Conservation (phyloP, 2,888 invertebrate species). For the Eulithis prunata region DNA sequence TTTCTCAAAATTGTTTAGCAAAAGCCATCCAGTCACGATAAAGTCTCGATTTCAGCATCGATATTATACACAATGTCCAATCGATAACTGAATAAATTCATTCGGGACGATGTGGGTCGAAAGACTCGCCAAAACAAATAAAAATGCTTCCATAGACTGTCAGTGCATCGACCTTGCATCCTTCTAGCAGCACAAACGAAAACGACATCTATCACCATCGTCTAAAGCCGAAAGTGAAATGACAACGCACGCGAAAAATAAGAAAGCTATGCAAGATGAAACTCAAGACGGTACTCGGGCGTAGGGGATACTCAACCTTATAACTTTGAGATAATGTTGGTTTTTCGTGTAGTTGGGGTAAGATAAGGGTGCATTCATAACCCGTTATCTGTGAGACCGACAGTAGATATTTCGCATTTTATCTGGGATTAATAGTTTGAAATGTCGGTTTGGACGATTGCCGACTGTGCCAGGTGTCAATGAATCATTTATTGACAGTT, state of each 20-base stretch:
- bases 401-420: conserved; percentile 81
- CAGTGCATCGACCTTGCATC: conserved; percentile 82
- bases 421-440: conserved; percentile 76
- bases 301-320: conserved; percentile 59
- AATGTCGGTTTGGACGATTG: conserved; percentile 74
- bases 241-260: conserved; percentile 68
- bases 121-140: conserved; percentile 82
- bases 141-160: conserved; percentile 79
- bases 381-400: conserved; percentile 72
- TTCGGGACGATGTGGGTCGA: conserved; percentile 80
- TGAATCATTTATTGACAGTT: conserved; percentile 40
- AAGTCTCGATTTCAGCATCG: conserved; percentile 53
- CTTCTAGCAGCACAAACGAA: conserved; percentile 53
- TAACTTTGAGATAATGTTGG: conserved; percentile 46
- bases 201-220: conserved; percentile 46
- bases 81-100: conserved; percentile 83
- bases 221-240: conserved; percentile 60
- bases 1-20: not conserved
- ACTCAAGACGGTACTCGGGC: conserved; percentile 68
- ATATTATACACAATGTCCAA: conserved; percentile 78
- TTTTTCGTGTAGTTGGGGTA: conserved; percentile 35
- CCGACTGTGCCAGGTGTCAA: conserved; percentile 48
- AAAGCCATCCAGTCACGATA: conserved; percentile 13
- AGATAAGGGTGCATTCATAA: conserved; percentile 80
- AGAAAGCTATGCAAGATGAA: conserved; percentile 81